A percentile compares a stretch with the other conserved stretches of the same genome.
Evolutionary conservation across 2,113 vertebrate species (phyloP).

Genomic region (Sylvia atricapilla): DNA sequence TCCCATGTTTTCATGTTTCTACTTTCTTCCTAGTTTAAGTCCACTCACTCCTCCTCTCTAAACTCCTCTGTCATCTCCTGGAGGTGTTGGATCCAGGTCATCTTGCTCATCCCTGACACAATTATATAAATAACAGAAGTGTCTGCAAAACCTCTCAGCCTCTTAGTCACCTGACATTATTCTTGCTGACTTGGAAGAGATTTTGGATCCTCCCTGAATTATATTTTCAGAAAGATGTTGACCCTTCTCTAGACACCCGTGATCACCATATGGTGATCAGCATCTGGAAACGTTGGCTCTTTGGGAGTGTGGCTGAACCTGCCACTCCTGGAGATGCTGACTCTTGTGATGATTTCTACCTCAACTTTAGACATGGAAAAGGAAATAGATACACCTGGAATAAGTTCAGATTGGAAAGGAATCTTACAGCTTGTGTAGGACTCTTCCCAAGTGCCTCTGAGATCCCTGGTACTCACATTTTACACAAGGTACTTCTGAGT

Average conservation of each 20-base stretch:
- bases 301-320: background rate
- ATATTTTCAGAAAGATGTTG: background rate
- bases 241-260: background rate
- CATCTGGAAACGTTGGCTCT: background rate
- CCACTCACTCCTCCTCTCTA: background rate
- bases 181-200: background rate
- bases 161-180: background rate
- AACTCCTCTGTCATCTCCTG: background rate
- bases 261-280: background rate
- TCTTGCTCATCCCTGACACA: background rate
- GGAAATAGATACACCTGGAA: background rate
- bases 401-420: background rate
- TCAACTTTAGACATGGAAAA: background rate
- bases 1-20: background rate
- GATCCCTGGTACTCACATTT: background rate
- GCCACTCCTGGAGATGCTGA: background rate
- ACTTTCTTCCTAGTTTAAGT: background rate
- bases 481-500: background rate
- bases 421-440: background rate
- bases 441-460: background rate
- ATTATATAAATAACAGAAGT: background rate
- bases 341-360: background rate
- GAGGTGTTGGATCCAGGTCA: background rate
- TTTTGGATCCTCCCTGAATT: background rate
- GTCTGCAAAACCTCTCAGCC: background rate